Evolutionary conservation across 1,140 invertebrate genomes (phyloP), one percentile per base, ranked within the genome.

Genomic region (Megathymus violae): DNA sequence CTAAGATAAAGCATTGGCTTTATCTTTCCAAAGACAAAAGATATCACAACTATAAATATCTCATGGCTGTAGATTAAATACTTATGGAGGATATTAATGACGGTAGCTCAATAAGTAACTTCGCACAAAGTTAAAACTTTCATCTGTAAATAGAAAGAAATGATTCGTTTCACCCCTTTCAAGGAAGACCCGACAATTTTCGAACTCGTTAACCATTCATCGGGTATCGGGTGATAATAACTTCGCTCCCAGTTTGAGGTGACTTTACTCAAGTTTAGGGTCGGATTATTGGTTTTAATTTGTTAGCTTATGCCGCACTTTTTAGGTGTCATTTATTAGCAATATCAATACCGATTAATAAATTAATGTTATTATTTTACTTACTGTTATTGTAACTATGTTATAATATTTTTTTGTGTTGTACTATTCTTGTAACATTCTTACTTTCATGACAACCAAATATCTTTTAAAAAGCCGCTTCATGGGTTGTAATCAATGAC

Each of bases 181-280:
- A 80, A 75, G 81, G 80, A 78, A 80, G 68, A 43, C 40, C 62
- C 62, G 71, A 56, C 80, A 76, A 81, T 83, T 81, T 76, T 78
- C 74, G 64, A 78, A 82, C 67, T 81, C 73, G 76, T 77, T 82
- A 76, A 63, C 71, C 77, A 65, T 78, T 73, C 72, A 82, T 77
- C 78, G 67, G 74, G 75, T 82, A 82, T 82, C 69, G 74, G 72
- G 59, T 62, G 62, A 71, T 80, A 72, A 80, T 80, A 75, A 78
- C 79, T 76, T 66, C 66, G 61, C 48, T 59, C 50, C 10, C 44
- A 66, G 48, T 62, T 69, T 51, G 36, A 47, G 56, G 54, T 59
- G 54, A 59, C 64, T 64, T 41, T 34, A 13, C 11, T 11, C 15
- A 40, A 64, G 36, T 58, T 54, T 63, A 27, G 54, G 43, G 62